phyloP scores from a whole-genome alignment of 2,113 vertebrate genomes.

The Pampusana beccarii region DNA sequence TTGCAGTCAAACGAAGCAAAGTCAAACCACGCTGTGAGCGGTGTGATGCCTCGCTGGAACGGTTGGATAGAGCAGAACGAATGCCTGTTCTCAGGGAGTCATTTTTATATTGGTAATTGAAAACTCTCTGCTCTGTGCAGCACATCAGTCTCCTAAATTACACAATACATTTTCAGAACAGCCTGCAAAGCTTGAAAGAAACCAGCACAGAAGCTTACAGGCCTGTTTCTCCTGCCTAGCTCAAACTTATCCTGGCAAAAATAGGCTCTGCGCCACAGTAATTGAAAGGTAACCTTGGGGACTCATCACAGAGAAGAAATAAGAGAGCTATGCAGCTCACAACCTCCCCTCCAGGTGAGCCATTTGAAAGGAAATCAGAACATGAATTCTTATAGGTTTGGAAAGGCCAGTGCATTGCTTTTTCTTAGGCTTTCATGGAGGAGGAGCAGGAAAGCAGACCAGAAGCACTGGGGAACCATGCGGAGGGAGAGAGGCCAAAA shows the following conservation, averaged over 20 bases:
- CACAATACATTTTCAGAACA: conserved; percentile 24
- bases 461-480: neutral
- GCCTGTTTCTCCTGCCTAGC: neutral
- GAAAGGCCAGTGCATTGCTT: neutral
- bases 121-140: neutral
- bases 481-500: neutral
- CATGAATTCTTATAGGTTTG: neutral
- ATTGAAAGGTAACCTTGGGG: neutral
- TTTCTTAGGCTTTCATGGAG: neutral
- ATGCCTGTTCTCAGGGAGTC: neutral
- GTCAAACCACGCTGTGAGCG: neutral
- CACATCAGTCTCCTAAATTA: conserved; percentile 25
- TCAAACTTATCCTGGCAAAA: neutral
- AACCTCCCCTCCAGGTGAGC: neutral
- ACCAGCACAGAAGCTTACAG: neutral
- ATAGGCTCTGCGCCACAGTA: neutral
- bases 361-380: neutral
- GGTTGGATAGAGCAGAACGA: neutral
- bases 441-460: neutral
- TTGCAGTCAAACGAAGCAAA: neutral
- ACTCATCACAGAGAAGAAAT: neutral
- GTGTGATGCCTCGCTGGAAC: neutral
- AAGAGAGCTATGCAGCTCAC: neutral
- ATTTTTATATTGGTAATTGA: conserved; percentile 36
- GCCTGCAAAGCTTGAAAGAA: conserved; percentile 21